phyloP scores from a whole-genome alignment of 1,140 invertebrate genomes.

The Belonocnema kinseyi region DNA sequence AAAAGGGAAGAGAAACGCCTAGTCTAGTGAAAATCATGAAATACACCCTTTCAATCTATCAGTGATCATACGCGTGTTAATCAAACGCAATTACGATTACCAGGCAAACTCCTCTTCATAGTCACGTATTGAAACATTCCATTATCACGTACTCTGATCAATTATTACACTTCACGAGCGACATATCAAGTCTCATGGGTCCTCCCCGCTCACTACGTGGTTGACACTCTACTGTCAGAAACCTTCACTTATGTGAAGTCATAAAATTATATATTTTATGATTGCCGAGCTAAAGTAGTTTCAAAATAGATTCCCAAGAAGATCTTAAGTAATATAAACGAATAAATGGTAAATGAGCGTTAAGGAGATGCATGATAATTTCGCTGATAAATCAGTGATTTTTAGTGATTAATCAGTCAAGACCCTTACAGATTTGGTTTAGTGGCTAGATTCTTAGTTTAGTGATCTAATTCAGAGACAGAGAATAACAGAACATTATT shows the following conservation, averaged over 20 bases:
- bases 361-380: no score
- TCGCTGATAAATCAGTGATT: no score
- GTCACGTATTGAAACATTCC: constrained; percentile 8
- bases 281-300: neutral
- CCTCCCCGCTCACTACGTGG: neutral
- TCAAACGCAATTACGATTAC: constrained; percentile 13
- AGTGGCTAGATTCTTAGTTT: no score
- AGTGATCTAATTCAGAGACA: no score
- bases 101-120: neutral
- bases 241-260: neutral
- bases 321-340: neutral
- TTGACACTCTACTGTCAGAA: constrained; percentile 21
- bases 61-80: neutral
- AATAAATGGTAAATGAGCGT: neutral
- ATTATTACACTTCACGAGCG: constrained; percentile 17
- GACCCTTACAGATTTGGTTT: no score
- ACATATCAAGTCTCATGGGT: neutral
- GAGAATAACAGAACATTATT: no score
- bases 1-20: neutral
- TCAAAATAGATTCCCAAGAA: neutral
- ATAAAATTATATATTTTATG: constrained; percentile 27
- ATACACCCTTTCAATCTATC: neutral
- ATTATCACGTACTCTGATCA: constrained; percentile 16
- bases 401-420: no score
- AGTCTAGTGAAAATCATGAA: neutral